Evolutionary conservation across 2,888 invertebrate genomes (phyloP).

Genomic region (Clunio marinus): DNA sequence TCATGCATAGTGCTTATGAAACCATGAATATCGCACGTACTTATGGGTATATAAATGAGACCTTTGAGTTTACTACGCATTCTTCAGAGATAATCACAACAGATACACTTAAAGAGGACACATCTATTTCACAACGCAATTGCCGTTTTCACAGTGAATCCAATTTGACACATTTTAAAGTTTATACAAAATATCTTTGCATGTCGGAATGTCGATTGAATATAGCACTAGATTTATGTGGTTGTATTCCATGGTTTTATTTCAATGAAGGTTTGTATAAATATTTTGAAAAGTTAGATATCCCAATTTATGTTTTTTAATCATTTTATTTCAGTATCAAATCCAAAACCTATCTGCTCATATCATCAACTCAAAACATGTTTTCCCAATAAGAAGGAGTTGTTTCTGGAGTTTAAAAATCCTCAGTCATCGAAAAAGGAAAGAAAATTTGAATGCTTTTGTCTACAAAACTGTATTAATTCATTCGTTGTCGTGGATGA

Average conservation of each 20-base stretch:
- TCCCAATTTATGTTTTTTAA: not conserved
- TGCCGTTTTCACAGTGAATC: slow-evolving; percentile 49
- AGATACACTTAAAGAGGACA: slow-evolving; percentile 43
- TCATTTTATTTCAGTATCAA: slow-evolving; percentile 42
- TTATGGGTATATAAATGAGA: slow-evolving; percentile 44
- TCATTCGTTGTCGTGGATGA: slow-evolving; percentile 42
- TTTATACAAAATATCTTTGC: slow-evolving; percentile 49
- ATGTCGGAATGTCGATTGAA: slow-evolving; percentile 49
- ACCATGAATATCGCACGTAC: slow-evolving; percentile 46
- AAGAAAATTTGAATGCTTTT: slow-evolving; percentile 44
- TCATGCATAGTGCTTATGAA: slow-evolving; percentile 45
- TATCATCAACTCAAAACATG: slow-evolving; percentile 45
- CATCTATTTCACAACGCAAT: slow-evolving; percentile 46
- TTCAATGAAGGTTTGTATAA: slow-evolving; percentile 47
- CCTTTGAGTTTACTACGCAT: slow-evolving; percentile 44
- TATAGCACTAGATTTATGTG: slow-evolving; percentile 46
- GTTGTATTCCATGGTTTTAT: slow-evolving; percentile 52
- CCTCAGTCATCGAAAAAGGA: no score
- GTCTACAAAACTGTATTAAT: slow-evolving; percentile 47
- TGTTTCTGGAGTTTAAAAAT: slow-evolving; percentile 40
- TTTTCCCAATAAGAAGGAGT: slow-evolving; percentile 42
- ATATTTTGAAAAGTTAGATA: not conserved
- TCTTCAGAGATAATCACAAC: slow-evolving; percentile 46
- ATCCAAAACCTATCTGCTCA: slow-evolving; percentile 46
- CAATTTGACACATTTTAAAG: slow-evolving; percentile 48